Conservation (phyloP, 2,113 vertebrate species). For the Hirundichthys speculiger region DNA sequence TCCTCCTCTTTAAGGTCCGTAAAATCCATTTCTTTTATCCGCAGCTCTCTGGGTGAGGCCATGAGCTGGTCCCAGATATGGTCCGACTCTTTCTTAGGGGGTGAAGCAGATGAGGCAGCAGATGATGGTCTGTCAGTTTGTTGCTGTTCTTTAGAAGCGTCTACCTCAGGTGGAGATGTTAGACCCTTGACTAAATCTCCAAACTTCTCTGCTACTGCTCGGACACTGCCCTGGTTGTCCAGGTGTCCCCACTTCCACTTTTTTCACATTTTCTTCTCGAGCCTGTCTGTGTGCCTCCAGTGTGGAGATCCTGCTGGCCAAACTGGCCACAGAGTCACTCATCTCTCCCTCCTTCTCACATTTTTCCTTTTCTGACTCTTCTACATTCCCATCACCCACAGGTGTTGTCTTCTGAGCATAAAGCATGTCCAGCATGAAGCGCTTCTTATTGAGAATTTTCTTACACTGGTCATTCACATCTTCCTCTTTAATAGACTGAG, state of each 20-base stretch:
- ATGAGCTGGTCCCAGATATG: conserved; percentile 99
- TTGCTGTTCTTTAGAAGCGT: conserved; percentile 79
- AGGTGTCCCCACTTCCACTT: conserved; percentile 86
- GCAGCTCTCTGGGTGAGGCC: conserved; percentile 91
- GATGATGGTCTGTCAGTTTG: conserved; percentile 48
- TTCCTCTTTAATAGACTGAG: conserved; percentile 82
- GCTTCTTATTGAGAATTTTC: conserved; percentile 91
- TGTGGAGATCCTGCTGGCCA: conserved; percentile 90
- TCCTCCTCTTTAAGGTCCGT: conserved; percentile 95
- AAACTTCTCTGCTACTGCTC: conserved; percentile 91
- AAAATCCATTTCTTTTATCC: conserved; percentile 98
- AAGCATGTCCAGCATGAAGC: conserved; percentile 97
- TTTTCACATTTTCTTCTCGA: conserved; percentile 87
- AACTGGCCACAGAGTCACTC: conserved; percentile 82
- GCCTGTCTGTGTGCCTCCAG: conserved; percentile 88
- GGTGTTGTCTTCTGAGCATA: conserved; percentile 87
- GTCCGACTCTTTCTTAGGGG: conserved; percentile 89
- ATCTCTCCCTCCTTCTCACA: conserved; percentile 78
- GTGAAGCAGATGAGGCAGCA: conserved; percentile 36
- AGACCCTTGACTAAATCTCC: conserved; percentile 87
- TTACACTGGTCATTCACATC: conserved; percentile 88
- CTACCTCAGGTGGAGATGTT: conserved; percentile 75
- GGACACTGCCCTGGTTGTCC: conserved; percentile 91
- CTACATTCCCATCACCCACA: conserved; percentile 77
- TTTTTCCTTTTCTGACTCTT: conserved; percentile 78